A percentile compares a stretch with the other conserved stretches of the same genome.
phyloP scores from a whole-genome alignment of 2,113 vertebrate species.

The Xenopus tropicalis region UCB_Xtro_10.0 CM004449.2:69022501-69023000 shows the following conservation, averaged over 20 bases:
- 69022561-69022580: no score
- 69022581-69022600: no score
- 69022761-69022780: background rate
- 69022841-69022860: slow-evolving; percentile 7
- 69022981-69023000: no score
- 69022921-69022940: slow-evolving; percentile 21
- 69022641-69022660: background rate
- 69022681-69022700: background rate
- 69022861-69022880: slow-evolving; percentile 20
- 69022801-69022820: background rate
- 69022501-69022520: no score
- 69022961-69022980: background rate
- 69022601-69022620: background rate
- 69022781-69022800: background rate
- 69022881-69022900: background rate
- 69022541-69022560: no score
- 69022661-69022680: slow-evolving; percentile 1
- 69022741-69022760: slow-evolving; percentile 3
- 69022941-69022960: slow-evolving; percentile 9
- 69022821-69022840: slow-evolving; percentile 5
- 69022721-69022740: slow-evolving; percentile 9
- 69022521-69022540: no score
- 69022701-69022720: slow-evolving; percentile 4
- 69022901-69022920: slow-evolving; percentile 6
- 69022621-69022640: background rate